Base-by-base conservation (phyloP, 2,797 vertebrate genomes). In the Loriculus beryllinus region DNA sequence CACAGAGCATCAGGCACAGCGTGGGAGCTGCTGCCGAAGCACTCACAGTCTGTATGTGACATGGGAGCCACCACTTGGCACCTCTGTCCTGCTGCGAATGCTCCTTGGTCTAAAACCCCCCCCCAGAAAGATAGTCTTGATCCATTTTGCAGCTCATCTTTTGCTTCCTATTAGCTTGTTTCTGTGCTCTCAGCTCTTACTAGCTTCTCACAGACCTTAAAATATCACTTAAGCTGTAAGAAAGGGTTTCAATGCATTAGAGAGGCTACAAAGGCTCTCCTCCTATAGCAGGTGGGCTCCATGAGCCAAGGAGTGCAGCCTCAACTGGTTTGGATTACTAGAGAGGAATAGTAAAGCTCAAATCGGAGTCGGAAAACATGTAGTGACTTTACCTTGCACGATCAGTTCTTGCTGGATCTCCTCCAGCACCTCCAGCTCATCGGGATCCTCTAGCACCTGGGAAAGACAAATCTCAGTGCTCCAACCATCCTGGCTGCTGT, bases 361-460 rank as follows among this genome's bases (percentile, higher is more conserved):
- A 31, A 8, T 0, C 20, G 7, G 22, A 65, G n/a, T 21, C 42
- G 40, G 57, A 74, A 78, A n/a, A 33, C 0, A 0, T 2, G 5
- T 5, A 10, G 40, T 68, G 28, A 21, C 12, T 3, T 86, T 96
- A 99, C 99, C 99, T 96, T 99, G 98, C 14, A 98, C 95, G 64
- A 98, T 57, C 56, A 99, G 86, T 75, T 99, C 99, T 91, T 98
- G 98, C 11, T 99, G 98, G 92, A 99, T 99, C 91, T 99, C 98
- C 69, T 99, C 99, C 15, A 99, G 95, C 5, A 98, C 97, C 3
- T 98, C 94, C 71, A 99, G 93, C 48, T 99, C 98, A 65, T 98
- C 95, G 0, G 95, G 94, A 51, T 98, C 98, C 42, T 98, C 97
- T 54, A 96, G 88, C 42, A 97, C 63, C 74, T 97, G 88, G 54